Base-by-base conservation (phyloP, 1,140 invertebrate species). In the Trichoplusia ni region DNA sequence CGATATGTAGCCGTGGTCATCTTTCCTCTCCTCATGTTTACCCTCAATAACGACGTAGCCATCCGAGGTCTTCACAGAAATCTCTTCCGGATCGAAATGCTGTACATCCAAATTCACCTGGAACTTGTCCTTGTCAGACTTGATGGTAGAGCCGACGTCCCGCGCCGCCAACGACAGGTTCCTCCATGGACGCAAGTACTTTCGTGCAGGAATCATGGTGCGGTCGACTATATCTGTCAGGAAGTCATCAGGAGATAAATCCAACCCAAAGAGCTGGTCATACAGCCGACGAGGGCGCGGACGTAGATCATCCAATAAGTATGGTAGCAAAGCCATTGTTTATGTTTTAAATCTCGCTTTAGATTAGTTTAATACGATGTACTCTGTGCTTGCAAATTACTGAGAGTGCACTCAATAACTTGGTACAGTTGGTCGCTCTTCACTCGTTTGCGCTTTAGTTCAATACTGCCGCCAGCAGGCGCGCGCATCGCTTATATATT, bases 81-180 rank as follows among this genome's bases (percentile, higher is more conserved):
- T 94, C 81, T 98, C 97, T 42, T 95, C 94, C 0, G 96, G 96
- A 31, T 93, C 91, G 76, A 98, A 98, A 67, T 98, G 96, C 31
- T 96, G 94, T 0, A 98, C 95, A 79, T 98, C 96, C 76, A 97
- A 82, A 67, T 93, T 93, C 0, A 95, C 93, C 80, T 96, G 92
- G 67, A 94, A 94, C 37, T 86, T 86, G 38, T 89, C 76, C 54
- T 81, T 84, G 46, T 89, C 82, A 2, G 64, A 69, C 47, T 89
- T 89, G 42, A 89, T 86, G 0, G 82, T 85, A 0, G 84, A 86
- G 2, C 81, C 82, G 3, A 81, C 66, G 35, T 88, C 84, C 6
- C 71, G 67, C 2, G 71, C 71, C 8, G 73, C 33, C 1, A 76
- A 62, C 0, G 79, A 64, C 3, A 89, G 37, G 18, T 79, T 85